phyloP scores from a whole-genome alignment of 2,888 invertebrate genomes.

The Neoaliturus tenellus region DNA sequence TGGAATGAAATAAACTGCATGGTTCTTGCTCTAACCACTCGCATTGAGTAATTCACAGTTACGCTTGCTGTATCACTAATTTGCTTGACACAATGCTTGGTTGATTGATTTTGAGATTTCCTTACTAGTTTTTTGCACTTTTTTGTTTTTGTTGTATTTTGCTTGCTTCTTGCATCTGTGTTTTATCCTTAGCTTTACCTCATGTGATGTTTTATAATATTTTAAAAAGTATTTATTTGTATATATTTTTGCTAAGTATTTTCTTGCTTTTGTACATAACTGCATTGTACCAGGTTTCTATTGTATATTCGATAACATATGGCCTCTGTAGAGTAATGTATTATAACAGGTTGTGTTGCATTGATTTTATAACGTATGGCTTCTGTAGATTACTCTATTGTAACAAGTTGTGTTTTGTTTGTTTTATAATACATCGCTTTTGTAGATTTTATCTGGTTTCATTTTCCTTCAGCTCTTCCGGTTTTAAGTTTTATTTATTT shows the following conservation, averaged over 20 bases:
- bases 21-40: slow-evolving; percentile 31
- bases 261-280: background rate
- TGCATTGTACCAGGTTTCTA: no score
- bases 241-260: background rate
- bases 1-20: slow-evolving; percentile 54
- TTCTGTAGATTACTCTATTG: background rate
- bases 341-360: no score
- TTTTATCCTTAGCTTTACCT: background rate
- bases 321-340: no score
- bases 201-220: background rate
- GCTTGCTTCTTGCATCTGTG: background rate
- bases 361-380: no score
- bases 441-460: background rate
- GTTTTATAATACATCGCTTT: background rate
- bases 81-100: no score
- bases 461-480: background rate
- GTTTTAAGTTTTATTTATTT: no score
- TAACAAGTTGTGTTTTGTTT: background rate
- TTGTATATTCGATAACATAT: no score
- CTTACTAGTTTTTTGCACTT: background rate
- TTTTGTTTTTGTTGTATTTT: background rate
- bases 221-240: background rate
- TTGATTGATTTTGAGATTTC: no score
- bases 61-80: background rate
- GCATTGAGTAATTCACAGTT: background rate